Evolutionary conservation across 2,888 invertebrate genomes (phyloP), one percentile per base, ranked within the genome.

Genomic region (Blomia tropicalis): DNA sequence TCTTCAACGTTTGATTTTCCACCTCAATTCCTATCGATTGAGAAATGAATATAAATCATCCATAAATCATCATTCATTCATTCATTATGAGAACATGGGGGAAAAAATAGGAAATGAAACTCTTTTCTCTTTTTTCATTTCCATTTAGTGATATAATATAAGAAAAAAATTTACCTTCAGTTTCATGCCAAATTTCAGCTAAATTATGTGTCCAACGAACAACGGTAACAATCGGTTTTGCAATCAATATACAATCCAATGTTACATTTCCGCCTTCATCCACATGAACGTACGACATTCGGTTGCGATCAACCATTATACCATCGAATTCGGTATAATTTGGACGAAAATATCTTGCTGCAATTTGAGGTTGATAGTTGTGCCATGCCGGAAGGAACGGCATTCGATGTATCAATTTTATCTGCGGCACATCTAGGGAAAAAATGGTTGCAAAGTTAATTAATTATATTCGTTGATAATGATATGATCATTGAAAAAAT

Each of bases 141-240:
- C n/a, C n/a, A n/a, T n/a, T n/a, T n/a, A n/a, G n/a, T n/a, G n/a
- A n/a, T n/a, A n/a, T n/a, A n/a, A n/a, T n/a, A n/a, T n/a, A n/a
- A n/a, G n/a, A n/a, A n/a, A n/a, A n/a, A n/a, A n/a, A n/a, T 19
- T 56, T 27, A 56, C 56, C 56, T 56, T 56, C 30, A 7, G 56
- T 56, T 43, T 58, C 41, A 2, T 41, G 41, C 59, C 59, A 58
- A 23, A 58, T 58, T 27, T 58, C 59, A 23, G n/a, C 59, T 14
- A n/a, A 23, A 58, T 58, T 58, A 29, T 58, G 59, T 19, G 59
- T 44, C 59, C 59, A 58, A 14, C 59, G 32, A 11, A 58, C 36
- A 11, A 58, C 59, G 1, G 59, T 41, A 4, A 36, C 59, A 2
- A 22, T 41, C 7, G 59, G 59, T 22, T 58, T 58, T 2, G 59